These are phyloP conservation scores for Drosophila sp. DNA, from an alignment of 1,140 invertebrate species.

Conservation along the genomic window DNA sequence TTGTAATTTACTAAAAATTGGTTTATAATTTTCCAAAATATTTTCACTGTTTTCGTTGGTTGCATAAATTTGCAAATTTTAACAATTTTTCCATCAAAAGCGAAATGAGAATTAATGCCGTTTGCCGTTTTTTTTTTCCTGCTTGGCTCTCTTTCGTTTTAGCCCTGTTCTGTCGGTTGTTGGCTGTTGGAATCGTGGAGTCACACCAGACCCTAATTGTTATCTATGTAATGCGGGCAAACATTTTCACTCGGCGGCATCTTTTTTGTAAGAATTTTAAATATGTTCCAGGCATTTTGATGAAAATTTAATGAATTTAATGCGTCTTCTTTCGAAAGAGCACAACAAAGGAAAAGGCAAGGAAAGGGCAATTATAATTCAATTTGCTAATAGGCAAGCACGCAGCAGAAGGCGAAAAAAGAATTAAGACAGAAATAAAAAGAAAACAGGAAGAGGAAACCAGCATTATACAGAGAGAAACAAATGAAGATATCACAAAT, in stretches of 20 bases:
- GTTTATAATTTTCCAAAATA: conserved; percentile 71
- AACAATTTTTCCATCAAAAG: conserved; percentile 43
- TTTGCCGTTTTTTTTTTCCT: conserved; percentile 9
- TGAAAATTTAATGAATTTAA: conserved; percentile 80
- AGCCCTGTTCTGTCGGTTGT: conserved; percentile 17
- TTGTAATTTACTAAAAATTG: conserved; percentile 71
- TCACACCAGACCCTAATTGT: conserved; percentile 57
- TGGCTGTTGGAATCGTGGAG: conserved; percentile 22
- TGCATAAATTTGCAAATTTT: conserved; percentile 67
- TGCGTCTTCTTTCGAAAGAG: conserved; percentile 23
- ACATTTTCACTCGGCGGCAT: conserved; percentile 43
- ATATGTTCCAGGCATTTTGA: conserved; percentile 64
- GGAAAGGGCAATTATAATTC: conserved; percentile 21
- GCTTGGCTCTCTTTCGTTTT: background rate
- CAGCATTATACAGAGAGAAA: background rate
- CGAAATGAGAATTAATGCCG: conserved; percentile 63
- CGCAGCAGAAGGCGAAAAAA: background rate
- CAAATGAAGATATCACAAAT: conserved; percentile 8
- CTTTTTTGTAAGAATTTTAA: conserved; percentile 73
- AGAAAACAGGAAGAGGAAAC: background rate
- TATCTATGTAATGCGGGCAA: conserved; percentile 68
- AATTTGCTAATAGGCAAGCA: conserved; percentile 9
- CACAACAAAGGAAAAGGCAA: background rate
- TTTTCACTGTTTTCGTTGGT: conserved; percentile 34
- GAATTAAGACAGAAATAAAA: conserved; percentile 4